These are phyloP conservation scores for Tyrannus savana DNA, from an alignment of 2,113 vertebrate species.

Conservation along the genomic window DNA sequence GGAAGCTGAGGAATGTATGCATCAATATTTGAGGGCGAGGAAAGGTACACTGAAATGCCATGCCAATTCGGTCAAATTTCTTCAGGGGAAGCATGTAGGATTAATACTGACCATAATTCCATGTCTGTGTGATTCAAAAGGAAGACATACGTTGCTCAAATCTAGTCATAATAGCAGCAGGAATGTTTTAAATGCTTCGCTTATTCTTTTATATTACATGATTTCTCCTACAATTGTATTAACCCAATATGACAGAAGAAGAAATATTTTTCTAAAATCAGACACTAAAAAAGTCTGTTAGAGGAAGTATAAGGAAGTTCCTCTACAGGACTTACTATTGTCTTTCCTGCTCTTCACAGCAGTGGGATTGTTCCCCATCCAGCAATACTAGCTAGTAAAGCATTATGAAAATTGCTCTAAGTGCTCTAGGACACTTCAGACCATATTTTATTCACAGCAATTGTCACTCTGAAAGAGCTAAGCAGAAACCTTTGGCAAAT, in stretches of 20 bases:
- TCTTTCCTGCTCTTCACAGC: neutral
- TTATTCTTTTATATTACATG: neutral
- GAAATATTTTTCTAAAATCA: neutral
- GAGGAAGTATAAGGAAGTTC: neutral
- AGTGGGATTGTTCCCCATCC: neutral
- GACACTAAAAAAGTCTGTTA: neutral
- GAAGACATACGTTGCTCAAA: neutral
- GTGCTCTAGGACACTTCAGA: neutral
- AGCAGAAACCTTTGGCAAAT: neutral
- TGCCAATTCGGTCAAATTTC: neutral
- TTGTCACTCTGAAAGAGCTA: neutral
- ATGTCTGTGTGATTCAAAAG: neutral
- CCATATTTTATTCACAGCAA: neutral
- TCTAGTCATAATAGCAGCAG: neutral
- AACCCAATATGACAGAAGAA: neutral
- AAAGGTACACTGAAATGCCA: neutral
- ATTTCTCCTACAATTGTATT: neutral
- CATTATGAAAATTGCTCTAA: neutral
- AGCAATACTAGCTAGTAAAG: neutral
- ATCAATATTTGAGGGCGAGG: neutral
- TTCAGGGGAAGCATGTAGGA: neutral
- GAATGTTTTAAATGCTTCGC: neutral
- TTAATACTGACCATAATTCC: neutral
- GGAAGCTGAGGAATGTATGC: neutral
- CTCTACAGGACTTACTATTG: fast-evolving